A percentile compares a stretch with the other conserved stretches of the same genome.
Conservation (phyloP, 2,888 invertebrate species). For the Pyrgus malvae region DNA sequence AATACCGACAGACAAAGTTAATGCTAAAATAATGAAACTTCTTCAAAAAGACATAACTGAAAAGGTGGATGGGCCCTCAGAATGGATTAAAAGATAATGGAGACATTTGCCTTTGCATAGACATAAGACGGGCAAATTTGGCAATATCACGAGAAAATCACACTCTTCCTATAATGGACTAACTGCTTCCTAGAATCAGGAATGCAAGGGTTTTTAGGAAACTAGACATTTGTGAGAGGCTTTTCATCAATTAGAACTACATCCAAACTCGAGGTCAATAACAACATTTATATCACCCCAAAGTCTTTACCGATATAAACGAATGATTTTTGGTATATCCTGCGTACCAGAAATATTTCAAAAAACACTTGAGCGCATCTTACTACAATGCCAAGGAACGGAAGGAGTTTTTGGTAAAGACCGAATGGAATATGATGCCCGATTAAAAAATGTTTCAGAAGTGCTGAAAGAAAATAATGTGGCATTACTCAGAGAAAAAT, state of each 20-base stretch:
- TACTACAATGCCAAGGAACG: constrained; percentile 44
- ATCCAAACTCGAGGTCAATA: constrained; percentile 43
- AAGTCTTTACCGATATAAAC: constrained; percentile 51
- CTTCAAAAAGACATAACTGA: constrained; percentile 29
- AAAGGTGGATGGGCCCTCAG: constrained; percentile 24
- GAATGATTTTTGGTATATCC: constrained; percentile 53
- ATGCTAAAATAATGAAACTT: constrained; percentile 29
- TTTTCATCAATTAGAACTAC: constrained; percentile 51
- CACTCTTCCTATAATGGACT: constrained; percentile 31
- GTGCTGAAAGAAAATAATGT: constrained; percentile 34
- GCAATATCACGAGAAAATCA: constrained; percentile 37
- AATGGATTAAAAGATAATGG: constrained; percentile 24
- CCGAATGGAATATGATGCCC: constrained; percentile 3
- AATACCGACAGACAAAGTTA: constrained; percentile 32
- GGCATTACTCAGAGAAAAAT: constrained; percentile 31
- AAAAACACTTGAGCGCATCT: constrained; percentile 48
- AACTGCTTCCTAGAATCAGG: constrained; percentile 36
- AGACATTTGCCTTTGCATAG: constrained; percentile 21
- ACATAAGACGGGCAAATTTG: constrained; percentile 33
- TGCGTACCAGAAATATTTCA: constrained; percentile 52
- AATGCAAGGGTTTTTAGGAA: constrained; percentile 38
- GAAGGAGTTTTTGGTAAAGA: constrained; percentile 33
- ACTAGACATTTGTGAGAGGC: constrained; percentile 44
- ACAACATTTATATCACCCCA: constrained; percentile 52
- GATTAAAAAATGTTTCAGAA: constrained; percentile 31